Percentiles rank a stretch among this genome's conserved stretches.
phyloP scores from a whole-genome alignment of 2,888 invertebrate genomes.

The Drosophila conformis region DNA sequence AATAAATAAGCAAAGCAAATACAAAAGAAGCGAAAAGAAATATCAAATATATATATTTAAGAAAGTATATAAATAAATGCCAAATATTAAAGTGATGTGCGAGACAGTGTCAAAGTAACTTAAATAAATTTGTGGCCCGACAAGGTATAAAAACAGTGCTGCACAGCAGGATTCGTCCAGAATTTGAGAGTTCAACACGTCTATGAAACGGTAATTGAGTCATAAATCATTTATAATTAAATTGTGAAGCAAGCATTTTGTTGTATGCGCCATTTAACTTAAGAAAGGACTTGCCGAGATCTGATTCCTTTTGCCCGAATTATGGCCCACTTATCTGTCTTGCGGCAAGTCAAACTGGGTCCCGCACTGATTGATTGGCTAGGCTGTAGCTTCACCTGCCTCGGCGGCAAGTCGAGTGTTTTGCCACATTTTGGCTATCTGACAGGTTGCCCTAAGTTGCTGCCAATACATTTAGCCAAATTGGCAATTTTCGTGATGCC shows the following conservation, averaged over 20 bases:
- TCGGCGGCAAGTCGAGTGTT: slow-evolving; percentile 23
- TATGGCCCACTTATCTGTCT: slow-evolving; percentile 19
- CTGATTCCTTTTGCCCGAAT: background rate
- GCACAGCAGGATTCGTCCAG: slow-evolving; percentile 1
- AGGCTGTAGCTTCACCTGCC: slow-evolving; percentile 46
- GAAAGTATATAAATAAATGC: slow-evolving; percentile 42
- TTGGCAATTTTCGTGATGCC: slow-evolving; percentile 42
- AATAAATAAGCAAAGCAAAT: slow-evolving; percentile 32
- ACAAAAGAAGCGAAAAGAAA: background rate
- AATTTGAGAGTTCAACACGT: slow-evolving; percentile 21
- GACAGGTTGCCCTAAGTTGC: slow-evolving; percentile 2
- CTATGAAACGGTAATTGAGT: slow-evolving; percentile 69
- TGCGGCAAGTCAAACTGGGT: slow-evolving; percentile 24
- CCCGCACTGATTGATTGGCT: slow-evolving; percentile 59
- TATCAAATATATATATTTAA: background rate
- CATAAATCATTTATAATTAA: slow-evolving; percentile 66
- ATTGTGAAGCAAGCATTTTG: slow-evolving; percentile 12
- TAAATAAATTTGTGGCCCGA: slow-evolving; percentile 19
- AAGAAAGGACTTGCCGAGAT: slow-evolving; percentile 19
- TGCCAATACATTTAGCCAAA: slow-evolving; percentile 29
- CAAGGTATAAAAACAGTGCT: slow-evolving; percentile 4
- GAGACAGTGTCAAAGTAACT: slow-evolving; percentile 26
- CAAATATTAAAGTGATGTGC: slow-evolving; percentile 57
- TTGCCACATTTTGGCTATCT: slow-evolving; percentile 18
- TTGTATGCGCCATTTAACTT: slow-evolving; percentile 38